Base-by-base conservation (phyloP, 1,140 invertebrate species). In the Spodoptera litura region DNA sequence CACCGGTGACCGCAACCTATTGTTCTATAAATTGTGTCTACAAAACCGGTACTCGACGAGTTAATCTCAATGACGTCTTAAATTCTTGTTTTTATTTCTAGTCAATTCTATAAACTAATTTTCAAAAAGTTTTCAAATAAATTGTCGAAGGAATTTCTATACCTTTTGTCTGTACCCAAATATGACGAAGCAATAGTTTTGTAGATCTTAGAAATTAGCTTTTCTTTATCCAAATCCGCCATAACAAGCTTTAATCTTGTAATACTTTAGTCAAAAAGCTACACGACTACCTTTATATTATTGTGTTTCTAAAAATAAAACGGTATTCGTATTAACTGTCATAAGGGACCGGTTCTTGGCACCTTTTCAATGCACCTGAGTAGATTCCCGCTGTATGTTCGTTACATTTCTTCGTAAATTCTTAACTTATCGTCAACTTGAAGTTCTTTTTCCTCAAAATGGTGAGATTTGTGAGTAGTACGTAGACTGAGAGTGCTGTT, bases 291-390 rank as follows among this genome's bases (percentile, higher is more conserved):
- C 15, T 51, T 66, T 77, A 68, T 77, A 68, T 68, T 20, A 77
- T 77, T 75, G 73, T 75, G 31, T 75, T 77, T 77, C 74, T 77
- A 77, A 77, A 77, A 77, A 77, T 77, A 77, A 77, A 66, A 77
- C 74, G 74, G 62, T 77, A 68, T 77, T 66, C 74, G 52, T 68
- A 77, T 77, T 77, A 68, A 77, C 74, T 77, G 74, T 77, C 74
- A 77, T 75, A 75, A 62, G 62, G n/a, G 62, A 77, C 74, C 74
- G 74, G 74, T 77, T 77, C 53, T 35, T 77, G 74, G 62, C 74
- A 66, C 58, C 73, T 75, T 75, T 75, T 75, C 58, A 75, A 75
- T 75, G 44, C 73, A 75, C 73, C 73, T 75, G 73, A 75, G 73
- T 75, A 75, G 59, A 64, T 75, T 75, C 73, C 49, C 73, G 73